Conservation (phyloP, 2,113 vertebrate genomes). For the Neomonachus schauinslandi region DNA sequence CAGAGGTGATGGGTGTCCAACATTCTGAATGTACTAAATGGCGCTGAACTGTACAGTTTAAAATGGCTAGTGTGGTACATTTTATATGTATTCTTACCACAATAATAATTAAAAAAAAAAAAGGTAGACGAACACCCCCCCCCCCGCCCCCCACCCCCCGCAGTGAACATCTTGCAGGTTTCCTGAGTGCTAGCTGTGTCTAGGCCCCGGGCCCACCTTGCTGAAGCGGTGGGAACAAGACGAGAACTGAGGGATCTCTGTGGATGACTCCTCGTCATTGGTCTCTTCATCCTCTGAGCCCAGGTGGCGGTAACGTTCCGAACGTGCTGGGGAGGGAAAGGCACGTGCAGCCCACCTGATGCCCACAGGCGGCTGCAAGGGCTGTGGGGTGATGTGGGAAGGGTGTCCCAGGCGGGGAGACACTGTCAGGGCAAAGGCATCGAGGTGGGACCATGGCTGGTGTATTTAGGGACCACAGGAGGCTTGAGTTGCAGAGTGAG, state of each 20-base stretch:
- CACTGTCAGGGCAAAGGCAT: not conserved
- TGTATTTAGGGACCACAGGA: not conserved
- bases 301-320: slow-evolving; percentile 95
- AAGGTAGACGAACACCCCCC: not conserved
- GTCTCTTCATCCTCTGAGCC: slow-evolving; percentile 96
- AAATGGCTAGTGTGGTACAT: not conserved
- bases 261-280: slow-evolving; percentile 95
- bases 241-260: slow-evolving; percentile 96
- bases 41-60: not conserved
- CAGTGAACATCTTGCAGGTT: not conserved
- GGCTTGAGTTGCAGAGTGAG: not conserved
- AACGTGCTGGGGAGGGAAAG: slow-evolving; percentile 89
- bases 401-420: fast-evolving
- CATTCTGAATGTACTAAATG: not conserved
- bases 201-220: slow-evolving; percentile 88
- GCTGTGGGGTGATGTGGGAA: not conserved
- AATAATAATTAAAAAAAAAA: not conserved
- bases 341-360: fast-evolving
- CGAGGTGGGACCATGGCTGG: fast-evolving
- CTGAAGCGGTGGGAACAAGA: slow-evolving; percentile 99
- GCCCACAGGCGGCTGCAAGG: not conserved
- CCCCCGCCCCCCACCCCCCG: not conserved
- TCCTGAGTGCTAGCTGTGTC: not conserved
- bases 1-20: not conserved
- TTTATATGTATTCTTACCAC: not conserved